Conservation (phyloP, 2,888 invertebrate genomes). For the Drosophila eohydei region DNA sequence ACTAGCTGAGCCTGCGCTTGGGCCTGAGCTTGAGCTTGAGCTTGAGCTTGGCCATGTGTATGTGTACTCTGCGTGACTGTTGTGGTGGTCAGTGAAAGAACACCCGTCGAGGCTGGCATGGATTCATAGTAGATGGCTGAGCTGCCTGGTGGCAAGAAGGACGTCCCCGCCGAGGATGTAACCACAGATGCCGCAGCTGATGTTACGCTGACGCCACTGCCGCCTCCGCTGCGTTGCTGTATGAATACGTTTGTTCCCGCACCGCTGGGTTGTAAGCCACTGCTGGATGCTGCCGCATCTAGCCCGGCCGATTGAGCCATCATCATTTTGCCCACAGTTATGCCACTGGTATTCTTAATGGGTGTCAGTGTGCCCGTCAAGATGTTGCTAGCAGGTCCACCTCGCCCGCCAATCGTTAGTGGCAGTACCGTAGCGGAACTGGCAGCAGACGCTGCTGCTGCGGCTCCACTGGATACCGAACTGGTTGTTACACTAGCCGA, state of each 20-base stretch:
- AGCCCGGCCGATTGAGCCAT: constrained; percentile 73
- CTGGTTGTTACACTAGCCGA: constrained; percentile 64
- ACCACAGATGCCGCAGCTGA: constrained; percentile 63
- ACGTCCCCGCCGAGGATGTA: constrained; percentile 49
- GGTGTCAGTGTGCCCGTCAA: constrained; percentile 84
- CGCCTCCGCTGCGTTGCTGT: constrained; percentile 56
- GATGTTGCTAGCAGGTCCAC: constrained; percentile 74
- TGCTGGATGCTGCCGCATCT: constrained; percentile 17
- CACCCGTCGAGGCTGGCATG: constrained; percentile 83
- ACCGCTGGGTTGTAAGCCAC: constrained; percentile 42
- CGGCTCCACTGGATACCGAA: constrained; percentile 57
- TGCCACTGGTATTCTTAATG: constrained; percentile 81
- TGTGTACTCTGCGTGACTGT: constrained; percentile 82
- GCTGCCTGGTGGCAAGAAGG: constrained; percentile 81
- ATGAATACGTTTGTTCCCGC: constrained; percentile 55
- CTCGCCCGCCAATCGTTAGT: constrained; percentile 80
- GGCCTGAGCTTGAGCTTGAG: constrained; percentile 45
- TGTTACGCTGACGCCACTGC: constrained; percentile 54
- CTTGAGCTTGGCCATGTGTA: constrained; percentile 42
- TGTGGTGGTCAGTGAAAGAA: constrained; percentile 83
- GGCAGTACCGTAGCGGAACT: constrained; percentile 83
- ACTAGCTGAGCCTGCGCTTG: constrained; percentile 59
- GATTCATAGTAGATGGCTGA: constrained; percentile 85
- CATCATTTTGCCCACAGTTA: constrained; percentile 84
- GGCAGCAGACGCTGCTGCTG: constrained; percentile 62